phyloP scores from a whole-genome alignment of 2,113 vertebrate species.

The Leucoraja erinaceus region DNA sequence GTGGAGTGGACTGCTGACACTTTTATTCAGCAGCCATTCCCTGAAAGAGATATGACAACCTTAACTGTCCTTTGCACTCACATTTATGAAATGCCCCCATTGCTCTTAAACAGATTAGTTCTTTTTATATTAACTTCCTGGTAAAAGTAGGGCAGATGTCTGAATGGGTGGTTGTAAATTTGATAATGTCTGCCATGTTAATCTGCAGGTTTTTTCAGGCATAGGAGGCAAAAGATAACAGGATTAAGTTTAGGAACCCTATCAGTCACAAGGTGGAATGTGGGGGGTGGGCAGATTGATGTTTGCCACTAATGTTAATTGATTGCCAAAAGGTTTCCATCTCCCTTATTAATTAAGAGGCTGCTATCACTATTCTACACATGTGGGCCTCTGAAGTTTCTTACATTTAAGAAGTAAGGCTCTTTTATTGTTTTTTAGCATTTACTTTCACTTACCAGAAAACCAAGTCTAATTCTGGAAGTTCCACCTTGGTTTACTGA shows the following conservation, averaged over 20 bases:
- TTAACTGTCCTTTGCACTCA: constrained; percentile 53
- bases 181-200: constrained; percentile 67
- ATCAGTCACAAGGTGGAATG: constrained; percentile 46
- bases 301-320: constrained; percentile 68
- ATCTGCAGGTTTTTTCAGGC: constrained; percentile 61
- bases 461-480: not conserved
- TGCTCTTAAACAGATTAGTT: constrained; percentile 77
- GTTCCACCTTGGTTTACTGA: not conserved
- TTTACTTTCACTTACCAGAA: not conserved
- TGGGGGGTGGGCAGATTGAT: constrained; percentile 53
- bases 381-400: constrained; percentile 50
- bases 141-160: constrained; percentile 83
- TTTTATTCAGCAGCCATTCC: constrained; percentile 52
- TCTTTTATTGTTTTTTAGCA: not conserved
- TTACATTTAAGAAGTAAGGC: not conserved
- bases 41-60: constrained; percentile 60
- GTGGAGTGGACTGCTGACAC: constrained; percentile 53
- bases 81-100: constrained; percentile 62
- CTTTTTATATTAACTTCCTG: constrained; percentile 60
- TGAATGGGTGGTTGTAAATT: constrained; percentile 73
- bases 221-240: constrained; percentile 69
- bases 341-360: constrained; percentile 61
- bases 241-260: constrained; percentile 65
- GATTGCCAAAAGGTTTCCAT: constrained; percentile 64
- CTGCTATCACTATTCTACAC: constrained; percentile 49